These are phyloP conservation scores for Nesidiocoris tenuis DNA, from an alignment of 2,888 invertebrate species.

Conservation along the genomic window DNA sequence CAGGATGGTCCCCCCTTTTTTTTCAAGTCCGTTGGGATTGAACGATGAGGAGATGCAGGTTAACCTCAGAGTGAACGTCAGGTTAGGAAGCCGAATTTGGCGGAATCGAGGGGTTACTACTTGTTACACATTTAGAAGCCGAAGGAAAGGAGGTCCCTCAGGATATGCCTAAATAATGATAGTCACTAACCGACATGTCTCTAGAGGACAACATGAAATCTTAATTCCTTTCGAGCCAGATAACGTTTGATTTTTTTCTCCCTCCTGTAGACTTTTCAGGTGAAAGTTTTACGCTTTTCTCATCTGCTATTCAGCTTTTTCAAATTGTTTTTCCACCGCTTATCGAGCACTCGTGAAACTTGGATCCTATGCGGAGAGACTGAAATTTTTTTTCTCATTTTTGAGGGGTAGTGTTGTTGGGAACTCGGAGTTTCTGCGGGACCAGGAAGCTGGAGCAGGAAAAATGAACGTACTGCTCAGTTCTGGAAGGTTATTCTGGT, in stretches of 20 bases:
- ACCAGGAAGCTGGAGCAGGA: too few species aligned
- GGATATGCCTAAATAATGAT: conserved; percentile 37
- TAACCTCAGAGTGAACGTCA: not conserved
- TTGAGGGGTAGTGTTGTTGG: too few species aligned
- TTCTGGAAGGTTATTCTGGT: too few species aligned
- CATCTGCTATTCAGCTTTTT: not conserved
- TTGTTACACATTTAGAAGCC: conserved; percentile 37
- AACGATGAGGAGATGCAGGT: not conserved
- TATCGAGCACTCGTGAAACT: too few species aligned
- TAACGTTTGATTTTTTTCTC: conserved; percentile 28
- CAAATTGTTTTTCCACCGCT: conserved; percentile 1
- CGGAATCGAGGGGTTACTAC: conserved; percentile 8
- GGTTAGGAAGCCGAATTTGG: not conserved
- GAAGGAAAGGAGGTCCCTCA: conserved; percentile 15
- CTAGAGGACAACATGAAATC: conserved; percentile 37
- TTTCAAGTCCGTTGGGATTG: not conserved
- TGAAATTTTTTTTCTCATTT: too few species aligned
- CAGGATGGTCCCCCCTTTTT: not conserved
- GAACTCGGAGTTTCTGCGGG: too few species aligned
- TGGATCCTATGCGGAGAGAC: too few species aligned
- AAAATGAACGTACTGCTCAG: too few species aligned
- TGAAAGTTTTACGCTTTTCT: not conserved
- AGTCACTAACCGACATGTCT: conserved; percentile 28
- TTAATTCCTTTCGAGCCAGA: conserved; percentile 29
- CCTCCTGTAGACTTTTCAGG: not conserved